Percentiles rank a stretch among this genome's conserved stretches.
phyloP scores from a whole-genome alignment of 2,888 invertebrate genomes.

The Cerastoderma edule region DNA sequence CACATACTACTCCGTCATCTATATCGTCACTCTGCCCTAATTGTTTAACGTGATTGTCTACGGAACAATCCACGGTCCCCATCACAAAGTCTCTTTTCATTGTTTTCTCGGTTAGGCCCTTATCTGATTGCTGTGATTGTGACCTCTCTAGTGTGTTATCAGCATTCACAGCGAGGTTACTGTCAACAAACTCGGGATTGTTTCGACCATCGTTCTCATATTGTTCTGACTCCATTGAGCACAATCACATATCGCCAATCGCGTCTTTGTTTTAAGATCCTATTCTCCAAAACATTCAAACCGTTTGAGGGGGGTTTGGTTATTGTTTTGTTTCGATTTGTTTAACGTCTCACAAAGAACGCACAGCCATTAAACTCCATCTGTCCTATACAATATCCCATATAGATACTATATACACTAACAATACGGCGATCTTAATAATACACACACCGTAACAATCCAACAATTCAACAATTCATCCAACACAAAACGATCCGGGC shows the following conservation, averaged over 20 bases:
- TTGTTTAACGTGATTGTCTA: slow-evolving; percentile 1
- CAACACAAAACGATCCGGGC: too few species aligned
- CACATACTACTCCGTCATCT: not conserved
- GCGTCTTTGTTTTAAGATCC: slow-evolving; percentile 13
- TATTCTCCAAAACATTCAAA: slow-evolving; percentile 12
- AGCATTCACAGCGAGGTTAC: slow-evolving; percentile 18
- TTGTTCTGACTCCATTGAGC: slow-evolving; percentile 16
- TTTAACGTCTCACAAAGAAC: too few species aligned
- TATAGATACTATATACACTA: too few species aligned
- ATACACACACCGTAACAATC: slow-evolving; percentile 18
- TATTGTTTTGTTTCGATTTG: too few species aligned
- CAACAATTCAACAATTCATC: too few species aligned
- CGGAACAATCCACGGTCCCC: not conserved
- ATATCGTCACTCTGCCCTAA: not conserved
- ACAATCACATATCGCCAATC: slow-evolving; percentile 23
- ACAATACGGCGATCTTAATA: too few species aligned
- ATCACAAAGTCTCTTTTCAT: slow-evolving; percentile 23
- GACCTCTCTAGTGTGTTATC: slow-evolving; percentile 13
- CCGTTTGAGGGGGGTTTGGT: too few species aligned
- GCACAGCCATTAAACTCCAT: too few species aligned
- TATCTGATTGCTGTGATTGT: slow-evolving; percentile 17
- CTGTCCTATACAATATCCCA: too few species aligned
- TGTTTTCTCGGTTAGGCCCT: not conserved
- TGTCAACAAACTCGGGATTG: slow-evolving; percentile 19
- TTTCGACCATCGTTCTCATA: not conserved